Evolutionary conservation across 2,113 vertebrate species (phyloP), one percentile per base, ranked within the genome.

Genomic region (Burhinus oedicnemus): DNA sequence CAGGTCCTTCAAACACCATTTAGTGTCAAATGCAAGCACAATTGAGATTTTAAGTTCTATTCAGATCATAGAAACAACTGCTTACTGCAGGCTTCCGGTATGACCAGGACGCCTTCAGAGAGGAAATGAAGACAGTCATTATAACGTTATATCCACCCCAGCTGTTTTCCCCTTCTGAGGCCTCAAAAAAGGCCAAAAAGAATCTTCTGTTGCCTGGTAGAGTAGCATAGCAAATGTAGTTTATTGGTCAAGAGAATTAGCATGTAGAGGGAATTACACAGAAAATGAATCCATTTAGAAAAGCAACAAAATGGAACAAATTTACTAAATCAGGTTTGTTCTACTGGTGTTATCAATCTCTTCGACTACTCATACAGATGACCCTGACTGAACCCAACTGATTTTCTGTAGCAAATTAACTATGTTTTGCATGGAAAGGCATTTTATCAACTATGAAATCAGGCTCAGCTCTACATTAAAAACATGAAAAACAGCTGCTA

Each of bases 401-500:
- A 4, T 82, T 64, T 72, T 72, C 77, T 86, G 30, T 9, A 86
- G 89, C 44, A 94, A 95, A 87, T 95, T 61, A 45, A 49, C 81
- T 94, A 30, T 68, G 57, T 77, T 93, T n/a, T 55, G 51, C 83
- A 47, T 51, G 58, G 30, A 52, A 93, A 77, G 14, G 30, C 61
- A 82, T 92, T 93, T 82, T 88, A 58, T 70, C 54, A 85, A 44
- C 95, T 82, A 94, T 75, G 76, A 96, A 84, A 91, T 83, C 44
- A 79, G 77, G 79, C 68, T 74, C 25, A 5, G 45, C 82, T 95
- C 71, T 86, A 87, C 81, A 83, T 23, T 38, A 84, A 83, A 77
- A 97, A 74, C n/a, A 71, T 40, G 71, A 81, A 81, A 89, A 96
- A 76, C 93, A 97, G 96, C 96, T 97, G 97, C 87, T 83, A 95